Evolutionary conservation across 37 sponge, comb jelly and placozoan species (phyloP), one percentile per base, ranked within the genome.

Genomic region (Cliona cf. orientalis): DNA sequence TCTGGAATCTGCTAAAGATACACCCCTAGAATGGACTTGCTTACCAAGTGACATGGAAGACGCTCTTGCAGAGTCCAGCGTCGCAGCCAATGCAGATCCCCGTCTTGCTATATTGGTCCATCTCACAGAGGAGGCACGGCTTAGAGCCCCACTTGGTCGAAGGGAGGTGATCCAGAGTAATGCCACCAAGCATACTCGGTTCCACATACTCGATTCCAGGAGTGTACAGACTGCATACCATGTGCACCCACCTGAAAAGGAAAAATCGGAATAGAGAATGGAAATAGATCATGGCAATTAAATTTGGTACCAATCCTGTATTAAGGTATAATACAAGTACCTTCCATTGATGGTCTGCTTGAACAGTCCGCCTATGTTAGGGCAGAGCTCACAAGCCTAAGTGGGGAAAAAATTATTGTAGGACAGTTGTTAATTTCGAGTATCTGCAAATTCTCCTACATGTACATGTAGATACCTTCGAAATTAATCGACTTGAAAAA

Each of bases 31-130:
- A n/a, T n/a, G n/a, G n/a, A n/a, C n/a, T n/a, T n/a, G n/a, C 80
- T 40, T 26, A 96, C 96, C 96, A 96, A 35, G 96, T 96, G 45
- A 86, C 91, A 69, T 96, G 96, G 71, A 96, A 96, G 68, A 46
- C 74, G 36, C 72, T 90, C 55, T 86, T 86, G 71, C 96, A 96
- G 36, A 96, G 62, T 3, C 96, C 96, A 69, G 94, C 96, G 74
- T 96, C 96, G 90, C 96, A 96, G 1, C 72, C 70, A 35, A 96
- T 90, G 67, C 93, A 92, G 46, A 95, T 70, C 22, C 96, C 96
- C 61, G 87, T 88, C 58, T 32, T 72, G n/a, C 85, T 75, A 19
- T 46, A 46, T 3, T 21, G 9, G n/a, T 62, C 75, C 22, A 90
- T 85, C 3, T 78, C 78, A 80, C 96, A 96, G 42, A 96, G 80